Percentiles rank a stretch among this genome's conserved stretches.
These are phyloP conservation scores for Neoniphon sammara DNA, from an alignment of 2,797 vertebrate genomes.

Conservation along the genomic window DNA sequence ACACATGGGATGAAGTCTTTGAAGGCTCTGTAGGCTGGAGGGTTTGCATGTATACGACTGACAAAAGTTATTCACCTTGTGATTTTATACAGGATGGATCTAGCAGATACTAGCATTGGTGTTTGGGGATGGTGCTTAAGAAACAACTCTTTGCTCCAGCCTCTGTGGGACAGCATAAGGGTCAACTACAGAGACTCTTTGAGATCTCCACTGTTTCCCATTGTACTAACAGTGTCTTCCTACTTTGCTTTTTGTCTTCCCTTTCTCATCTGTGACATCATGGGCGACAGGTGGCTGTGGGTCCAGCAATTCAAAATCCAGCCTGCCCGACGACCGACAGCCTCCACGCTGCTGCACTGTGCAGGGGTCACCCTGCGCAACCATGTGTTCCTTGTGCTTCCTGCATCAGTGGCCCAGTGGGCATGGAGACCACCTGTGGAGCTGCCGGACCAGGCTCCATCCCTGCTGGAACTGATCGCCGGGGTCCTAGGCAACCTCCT, in stretches of 20 bases:
- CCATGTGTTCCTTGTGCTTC: constrained; percentile 80
- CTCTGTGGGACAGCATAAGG: constrained; percentile 77
- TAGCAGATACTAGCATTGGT: constrained; percentile 21
- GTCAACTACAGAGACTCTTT: constrained; percentile 75
- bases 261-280: constrained; percentile 78
- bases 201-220: constrained; percentile 80
- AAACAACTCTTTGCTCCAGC: constrained; percentile 75
- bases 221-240: constrained; percentile 78
- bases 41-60: constrained; percentile 6
- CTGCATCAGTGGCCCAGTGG: constrained; percentile 82
- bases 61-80: not conserved
- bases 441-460: constrained; percentile 75
- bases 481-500: constrained; percentile 80
- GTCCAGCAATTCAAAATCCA: constrained; percentile 82
- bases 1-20: constrained; percentile 24
- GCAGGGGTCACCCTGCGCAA: constrained; percentile 80
- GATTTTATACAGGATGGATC: constrained; percentile 55
- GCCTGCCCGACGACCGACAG: constrained; percentile 67
- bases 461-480: constrained; percentile 67
- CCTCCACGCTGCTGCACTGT: constrained; percentile 76
- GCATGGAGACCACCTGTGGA: constrained; percentile 79
- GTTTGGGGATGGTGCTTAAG: constrained; percentile 54
- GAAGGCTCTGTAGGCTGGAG: constrained; percentile 21
- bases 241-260: constrained; percentile 80
- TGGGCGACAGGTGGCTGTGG: constrained; percentile 75